phyloP scores from a whole-genome alignment of 1,140 invertebrate genomes.

The Onthophagus taurus region DNA sequence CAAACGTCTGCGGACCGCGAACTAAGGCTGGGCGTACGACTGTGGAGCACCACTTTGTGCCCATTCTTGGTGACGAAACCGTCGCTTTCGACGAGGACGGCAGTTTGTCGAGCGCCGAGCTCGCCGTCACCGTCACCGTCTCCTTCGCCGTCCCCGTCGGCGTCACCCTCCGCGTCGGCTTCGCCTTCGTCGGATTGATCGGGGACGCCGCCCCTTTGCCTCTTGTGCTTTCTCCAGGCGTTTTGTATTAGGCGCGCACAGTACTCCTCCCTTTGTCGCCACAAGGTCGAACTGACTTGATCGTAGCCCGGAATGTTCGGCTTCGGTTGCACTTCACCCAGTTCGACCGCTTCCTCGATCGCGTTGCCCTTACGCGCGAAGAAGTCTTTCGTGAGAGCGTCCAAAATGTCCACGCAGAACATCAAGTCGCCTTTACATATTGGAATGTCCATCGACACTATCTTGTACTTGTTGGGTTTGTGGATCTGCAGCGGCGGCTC shows the following conservation, averaged over 20 bases:
- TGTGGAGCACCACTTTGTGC: slow-evolving; percentile 81
- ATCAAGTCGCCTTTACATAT: slow-evolving; percentile 95
- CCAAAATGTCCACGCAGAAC: slow-evolving; percentile 96
- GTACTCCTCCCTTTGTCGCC: slow-evolving; percentile 91
- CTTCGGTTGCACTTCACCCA: slow-evolving; percentile 63
- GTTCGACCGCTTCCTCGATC: slow-evolving; percentile 78
- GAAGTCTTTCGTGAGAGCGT: slow-evolving; percentile 93
- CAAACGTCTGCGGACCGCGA: slow-evolving; percentile 73
- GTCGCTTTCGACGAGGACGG: slow-evolving; percentile 73
- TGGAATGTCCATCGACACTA: slow-evolving; percentile 96
- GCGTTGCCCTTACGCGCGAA: slow-evolving; percentile 90
- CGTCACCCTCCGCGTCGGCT: slow-evolving; percentile 25
- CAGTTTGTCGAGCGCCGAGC: slow-evolving; percentile 51
- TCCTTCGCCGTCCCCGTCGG: slow-evolving; percentile 23
- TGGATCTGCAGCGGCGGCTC: slow-evolving; percentile 92
- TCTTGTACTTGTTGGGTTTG: slow-evolving; percentile 98
- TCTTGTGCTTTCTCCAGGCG: slow-evolving; percentile 81
- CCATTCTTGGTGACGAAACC: slow-evolving; percentile 73
- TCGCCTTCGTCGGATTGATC: slow-evolving; percentile 39
- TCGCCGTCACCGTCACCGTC: slow-evolving; percentile 32
- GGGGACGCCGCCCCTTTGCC: slow-evolving; percentile 46
- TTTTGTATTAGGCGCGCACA: slow-evolving; percentile 91
- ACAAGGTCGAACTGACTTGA: slow-evolving; percentile 84
- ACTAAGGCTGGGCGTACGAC: slow-evolving; percentile 69
- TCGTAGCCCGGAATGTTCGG: slow-evolving; percentile 83